phyloP scores from a whole-genome alignment of 2,888 invertebrate genomes.

The Calliopum simillimum region DNA sequence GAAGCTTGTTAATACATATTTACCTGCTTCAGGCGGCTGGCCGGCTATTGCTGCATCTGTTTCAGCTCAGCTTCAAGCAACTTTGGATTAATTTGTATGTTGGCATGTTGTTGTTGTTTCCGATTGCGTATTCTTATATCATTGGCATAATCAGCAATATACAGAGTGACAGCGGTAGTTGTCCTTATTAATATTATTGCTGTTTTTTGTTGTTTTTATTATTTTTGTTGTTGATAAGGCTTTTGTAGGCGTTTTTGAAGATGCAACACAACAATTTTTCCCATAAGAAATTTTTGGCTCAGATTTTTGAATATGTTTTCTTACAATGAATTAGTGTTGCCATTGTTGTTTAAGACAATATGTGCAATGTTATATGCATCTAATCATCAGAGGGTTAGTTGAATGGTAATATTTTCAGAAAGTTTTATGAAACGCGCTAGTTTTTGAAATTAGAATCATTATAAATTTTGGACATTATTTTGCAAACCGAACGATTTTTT shows the following conservation, averaged over 20 bases:
- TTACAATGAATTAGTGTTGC: not conserved
- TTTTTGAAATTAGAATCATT: no score
- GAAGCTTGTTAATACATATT: conserved; percentile 7
- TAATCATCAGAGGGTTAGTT: no score
- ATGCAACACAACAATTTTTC: conserved; percentile 16
- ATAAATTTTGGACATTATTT: no score
- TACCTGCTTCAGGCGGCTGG: conserved; percentile 3
- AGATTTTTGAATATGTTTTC: not conserved
- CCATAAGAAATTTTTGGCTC: not conserved
- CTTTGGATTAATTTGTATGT: conserved; percentile 27
- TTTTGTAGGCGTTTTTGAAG: conserved; percentile 21
- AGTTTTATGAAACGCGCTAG: no score
- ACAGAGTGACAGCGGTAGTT: not conserved
- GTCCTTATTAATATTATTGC: not conserved
- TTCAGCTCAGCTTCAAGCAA: not conserved
- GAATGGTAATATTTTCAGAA: no score
- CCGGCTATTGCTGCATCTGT: no score
- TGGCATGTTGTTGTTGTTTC: conserved; percentile 1
- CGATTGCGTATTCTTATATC: not conserved
- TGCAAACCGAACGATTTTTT: no score
- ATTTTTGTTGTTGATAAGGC: not conserved
- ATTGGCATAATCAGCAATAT: conserved; percentile 10
- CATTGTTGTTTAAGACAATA: no score
- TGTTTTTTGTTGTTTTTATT: not conserved
- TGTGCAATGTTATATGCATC: no score